Base-by-base conservation (phyloP, 2,888 invertebrate genomes). In the Encarsia formosa region DNA sequence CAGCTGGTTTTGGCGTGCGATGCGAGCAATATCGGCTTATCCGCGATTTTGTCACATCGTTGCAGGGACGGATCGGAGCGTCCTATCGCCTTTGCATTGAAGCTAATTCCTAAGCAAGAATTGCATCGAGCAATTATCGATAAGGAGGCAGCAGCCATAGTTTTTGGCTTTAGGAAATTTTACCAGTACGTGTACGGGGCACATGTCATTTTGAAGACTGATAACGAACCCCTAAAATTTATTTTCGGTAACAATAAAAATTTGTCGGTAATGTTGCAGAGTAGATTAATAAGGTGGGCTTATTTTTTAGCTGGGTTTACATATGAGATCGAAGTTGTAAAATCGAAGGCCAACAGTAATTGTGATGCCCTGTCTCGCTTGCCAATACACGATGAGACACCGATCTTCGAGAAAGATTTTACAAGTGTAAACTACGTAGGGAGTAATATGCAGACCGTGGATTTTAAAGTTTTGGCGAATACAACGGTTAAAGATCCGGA, bases 131-230 rank as follows among this genome's bases (percentile, higher is more conserved):
- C 44, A 6, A 48, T 49, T 2, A 34, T 52, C 5, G 48, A 55
- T 23, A 52, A 49, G n/a, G 55, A 55, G n/a, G 52, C 51, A 8
- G 43, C 31, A 15, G 48, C 51, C 1, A 55, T 55, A 3, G 18
- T 55, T 22, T 55, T 51, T 23, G 52, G 52, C 1, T 50, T 54
- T 13, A 41, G 35, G 32, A 54, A 54, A 43, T 54, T 42, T 37
- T 51, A 51, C 15, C 29, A 47, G 40, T 34, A 15, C 19, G 31
- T 51, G 11, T 47, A 31, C 15, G 52, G 47, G 11, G 43, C 29
- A 23, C 31, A 40, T 13, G 37, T 54, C 23, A 49, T 49, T 15
- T 18, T 54, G 18, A 45, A 42, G 46, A 54, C 54, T 4, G 49
- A 54, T 31, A 34, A 50, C 23, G 43, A 48, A 16, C 46, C 37